Evolutionary conservation across 2,888 invertebrate species (phyloP).

Genomic region (Pardosa pseudoannulata): DNA sequence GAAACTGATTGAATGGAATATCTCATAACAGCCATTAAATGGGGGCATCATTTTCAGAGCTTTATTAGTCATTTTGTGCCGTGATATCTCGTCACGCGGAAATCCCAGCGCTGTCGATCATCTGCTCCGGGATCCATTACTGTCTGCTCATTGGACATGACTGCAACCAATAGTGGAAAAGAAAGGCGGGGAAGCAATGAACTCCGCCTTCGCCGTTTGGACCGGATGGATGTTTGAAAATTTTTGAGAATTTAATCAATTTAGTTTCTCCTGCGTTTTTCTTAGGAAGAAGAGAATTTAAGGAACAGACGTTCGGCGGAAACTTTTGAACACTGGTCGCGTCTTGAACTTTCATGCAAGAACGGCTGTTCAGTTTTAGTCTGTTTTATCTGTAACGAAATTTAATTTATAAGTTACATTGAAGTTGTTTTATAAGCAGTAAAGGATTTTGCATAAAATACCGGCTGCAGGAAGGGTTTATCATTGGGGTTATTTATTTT

Average conservation of each 20-base stretch:
- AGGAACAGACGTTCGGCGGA: background rate
- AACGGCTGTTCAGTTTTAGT: too few species aligned
- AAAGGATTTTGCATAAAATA: too few species aligned
- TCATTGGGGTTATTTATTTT: too few species aligned
- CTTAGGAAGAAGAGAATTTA: background rate
- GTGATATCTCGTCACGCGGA: conserved; percentile 17
- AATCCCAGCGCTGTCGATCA: conserved; percentile 63
- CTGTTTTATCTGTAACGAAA: too few species aligned
- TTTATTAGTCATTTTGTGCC: background rate
- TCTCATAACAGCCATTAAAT: background rate
- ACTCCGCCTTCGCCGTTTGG: conserved; percentile 26
- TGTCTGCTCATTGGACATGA: conserved; percentile 43
- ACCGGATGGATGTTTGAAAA: background rate
- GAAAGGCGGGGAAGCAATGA: conserved; percentile 28
- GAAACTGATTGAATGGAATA: background rate
- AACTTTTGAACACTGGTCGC: background rate
- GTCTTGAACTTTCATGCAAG: too few species aligned
- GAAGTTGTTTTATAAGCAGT: too few species aligned
- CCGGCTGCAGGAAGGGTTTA: too few species aligned
- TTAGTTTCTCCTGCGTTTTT: background rate
- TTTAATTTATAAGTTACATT: too few species aligned
- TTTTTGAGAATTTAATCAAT: conserved; percentile 3
- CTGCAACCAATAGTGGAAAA: conserved; percentile 46
- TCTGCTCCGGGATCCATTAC: background rate
- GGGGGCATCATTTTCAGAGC: background rate